phyloP scores from a whole-genome alignment of 2,888 invertebrate species.

The Leptinotarsa haldemani region DNA sequence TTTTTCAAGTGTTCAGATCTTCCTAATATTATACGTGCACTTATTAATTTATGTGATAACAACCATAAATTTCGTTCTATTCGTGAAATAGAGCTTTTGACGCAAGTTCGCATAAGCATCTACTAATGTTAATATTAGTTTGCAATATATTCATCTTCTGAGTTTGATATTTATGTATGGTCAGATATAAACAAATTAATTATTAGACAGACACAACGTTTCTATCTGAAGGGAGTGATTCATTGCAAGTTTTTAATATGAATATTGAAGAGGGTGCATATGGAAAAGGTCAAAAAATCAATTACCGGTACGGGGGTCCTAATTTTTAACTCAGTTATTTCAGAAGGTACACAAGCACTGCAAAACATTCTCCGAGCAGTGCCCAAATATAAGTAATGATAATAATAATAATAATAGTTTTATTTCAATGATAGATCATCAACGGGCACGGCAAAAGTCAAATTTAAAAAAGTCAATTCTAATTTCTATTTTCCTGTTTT shows the following conservation, averaged over 20 bases:
- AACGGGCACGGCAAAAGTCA: too few species aligned
- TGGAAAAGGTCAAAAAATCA: neutral
- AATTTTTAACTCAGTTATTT: neutral
- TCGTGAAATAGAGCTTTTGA: slow-evolving; percentile 46
- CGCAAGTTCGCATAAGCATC: slow-evolving; percentile 47
- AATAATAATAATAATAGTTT: too few species aligned
- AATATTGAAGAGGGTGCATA: neutral
- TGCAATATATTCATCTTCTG: slow-evolving; percentile 33
- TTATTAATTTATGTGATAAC: slow-evolving; percentile 44
- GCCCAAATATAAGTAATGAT: too few species aligned
- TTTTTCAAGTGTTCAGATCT: slow-evolving; percentile 48
- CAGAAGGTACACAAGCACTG: neutral
- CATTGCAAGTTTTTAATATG: neutral
- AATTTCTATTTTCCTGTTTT: too few species aligned
- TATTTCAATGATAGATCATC: too few species aligned
- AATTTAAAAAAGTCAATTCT: too few species aligned
- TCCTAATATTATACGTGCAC: slow-evolving; percentile 47
- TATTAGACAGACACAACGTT: neutral
- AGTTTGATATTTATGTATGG: slow-evolving; percentile 26
- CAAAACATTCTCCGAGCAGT: too few species aligned
- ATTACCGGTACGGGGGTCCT: neutral
- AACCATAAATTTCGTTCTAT: slow-evolving; percentile 48
- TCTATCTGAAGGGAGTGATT: neutral
- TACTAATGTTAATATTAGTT: slow-evolving; percentile 40
- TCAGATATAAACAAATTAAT: slow-evolving; percentile 33